Evolutionary conservation across 2,797 vertebrate genomes (phyloP), one percentile per base, ranked within the genome.

Genomic region (Coreius guichenoti): DNA sequence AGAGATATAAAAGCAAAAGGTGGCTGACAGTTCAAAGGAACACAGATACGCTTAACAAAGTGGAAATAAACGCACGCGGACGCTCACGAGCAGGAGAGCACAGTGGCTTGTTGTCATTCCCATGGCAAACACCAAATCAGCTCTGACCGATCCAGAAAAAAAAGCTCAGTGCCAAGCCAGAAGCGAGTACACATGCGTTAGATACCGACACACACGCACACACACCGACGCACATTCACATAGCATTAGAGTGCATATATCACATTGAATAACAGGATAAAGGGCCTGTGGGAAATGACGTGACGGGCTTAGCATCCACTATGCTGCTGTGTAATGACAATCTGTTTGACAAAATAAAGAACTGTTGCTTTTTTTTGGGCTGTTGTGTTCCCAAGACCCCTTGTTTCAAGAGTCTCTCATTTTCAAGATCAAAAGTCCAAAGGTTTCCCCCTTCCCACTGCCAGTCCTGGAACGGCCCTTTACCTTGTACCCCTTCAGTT

Each of bases 191-290:
- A 94, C 95, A 95, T 94, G 94, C 94, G 90, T 89, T 81, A 94
- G 90, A 92, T 82, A 88, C 89, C 79, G 84, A 93, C 90, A 88
- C 91, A 67, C 92, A 83, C 90, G 88, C 87, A 92, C 91, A 91
- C 89, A 86, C 88, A 92, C 91, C 4, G 68, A 83, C 47, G 79
- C 86, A 89, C 76, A 61, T 93, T 90, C 92, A 94, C 92, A 67
- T 90, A 94, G 93, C 93, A 94, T 91, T 69, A 95, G 93, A 94
- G 94, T 95, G 94, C 95, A 95, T 94, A 95, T 94, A 94, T 94
- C 93, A 94, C 93, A 94, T 88, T 90, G 89, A 92, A 88, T 90
- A 94, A 88, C 56, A 90, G 84, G 92, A 92, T 87, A 84, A 90
- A 85, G 89, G 93, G 91, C 93, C 92, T 84, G 56, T 68, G 91